A percentile compares a stretch with the other conserved stretches of the same genome.
These are phyloP conservation scores for Odocoileus hemionus DNA, from an alignment of 2,113 vertebrate genomes.

Conservation along the genomic window DNA sequence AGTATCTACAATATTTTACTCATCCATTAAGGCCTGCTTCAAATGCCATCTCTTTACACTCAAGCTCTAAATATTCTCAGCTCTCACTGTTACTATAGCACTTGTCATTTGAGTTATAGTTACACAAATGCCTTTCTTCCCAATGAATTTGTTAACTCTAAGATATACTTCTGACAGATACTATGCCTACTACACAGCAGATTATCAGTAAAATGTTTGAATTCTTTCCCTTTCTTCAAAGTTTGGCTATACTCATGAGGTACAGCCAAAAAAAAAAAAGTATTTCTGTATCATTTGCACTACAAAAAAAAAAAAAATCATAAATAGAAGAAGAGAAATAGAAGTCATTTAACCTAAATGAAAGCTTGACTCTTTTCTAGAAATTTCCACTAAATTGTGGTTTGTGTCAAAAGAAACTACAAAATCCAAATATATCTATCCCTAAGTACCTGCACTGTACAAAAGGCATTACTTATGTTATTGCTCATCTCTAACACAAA, in stretches of 20 bases:
- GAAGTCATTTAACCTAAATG: background rate
- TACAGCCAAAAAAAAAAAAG: background rate
- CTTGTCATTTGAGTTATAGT: background rate
- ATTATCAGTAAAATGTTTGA: background rate
- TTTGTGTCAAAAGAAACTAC: constrained; percentile 27
- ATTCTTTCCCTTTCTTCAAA: background rate
- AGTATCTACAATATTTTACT: background rate
- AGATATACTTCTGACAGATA: background rate
- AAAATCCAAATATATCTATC: background rate
- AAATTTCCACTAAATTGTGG: background rate
- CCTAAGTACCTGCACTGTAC: background rate
- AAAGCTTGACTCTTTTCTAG: background rate
- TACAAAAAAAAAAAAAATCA: background rate
- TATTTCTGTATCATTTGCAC: background rate
- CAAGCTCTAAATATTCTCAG: background rate
- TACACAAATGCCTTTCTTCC: background rate
- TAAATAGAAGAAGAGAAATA: background rate
- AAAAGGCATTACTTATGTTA: background rate
- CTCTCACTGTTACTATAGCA: background rate
- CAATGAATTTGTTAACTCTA: background rate
- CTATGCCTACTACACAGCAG: background rate
- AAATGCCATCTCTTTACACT: background rate
- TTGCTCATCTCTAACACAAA: background rate
- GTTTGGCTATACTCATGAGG: background rate
- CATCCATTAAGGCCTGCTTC: background rate